Percentiles rank a stretch among this genome's conserved stretches.
Conservation (phyloP, 2,797 vertebrate genomes). For the Acrocephalus scirpaceus region DNA sequence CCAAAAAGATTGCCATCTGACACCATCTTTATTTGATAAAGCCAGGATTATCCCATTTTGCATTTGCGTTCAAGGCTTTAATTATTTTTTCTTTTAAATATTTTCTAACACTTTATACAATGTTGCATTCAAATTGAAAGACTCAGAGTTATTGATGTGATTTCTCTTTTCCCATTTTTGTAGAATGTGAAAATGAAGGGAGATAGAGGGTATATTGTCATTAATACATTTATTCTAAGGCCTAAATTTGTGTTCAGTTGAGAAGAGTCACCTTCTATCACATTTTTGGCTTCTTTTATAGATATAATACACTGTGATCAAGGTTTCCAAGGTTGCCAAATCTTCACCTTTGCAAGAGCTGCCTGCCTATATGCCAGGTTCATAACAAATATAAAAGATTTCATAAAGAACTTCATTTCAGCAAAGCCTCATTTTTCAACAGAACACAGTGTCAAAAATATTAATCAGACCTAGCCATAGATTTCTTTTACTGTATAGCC, state of each 20-base stretch:
- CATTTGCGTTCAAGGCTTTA: background rate
- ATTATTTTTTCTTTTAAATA: background rate
- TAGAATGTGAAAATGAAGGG: background rate
- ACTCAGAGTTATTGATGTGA: background rate
- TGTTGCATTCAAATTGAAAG: background rate
- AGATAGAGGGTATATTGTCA: background rate
- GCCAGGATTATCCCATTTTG: background rate
- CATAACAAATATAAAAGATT: conserved; percentile 9
- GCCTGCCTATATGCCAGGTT: background rate
- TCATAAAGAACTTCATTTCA: conserved; percentile 4
- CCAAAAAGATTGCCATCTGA: background rate
- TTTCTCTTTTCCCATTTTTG: background rate
- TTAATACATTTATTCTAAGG: background rate
- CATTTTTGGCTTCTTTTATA: background rate
- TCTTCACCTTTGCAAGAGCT: conserved; percentile 13
- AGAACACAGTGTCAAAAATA: conserved; percentile 42
- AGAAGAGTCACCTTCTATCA: background rate
- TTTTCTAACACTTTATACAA: background rate
- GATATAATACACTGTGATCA: background rate
- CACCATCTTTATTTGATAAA: background rate
- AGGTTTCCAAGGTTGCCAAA: conserved; percentile 29
- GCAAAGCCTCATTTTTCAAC: conserved; percentile 44
- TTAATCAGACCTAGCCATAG: conserved; percentile 33
- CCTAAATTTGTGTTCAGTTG: background rate
- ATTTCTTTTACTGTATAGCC: conserved; percentile 26